Evolutionary conservation across 2,113 vertebrate species (phyloP), one percentile per base, ranked within the genome.

Genomic region (Mionectes macconnelli): DNA sequence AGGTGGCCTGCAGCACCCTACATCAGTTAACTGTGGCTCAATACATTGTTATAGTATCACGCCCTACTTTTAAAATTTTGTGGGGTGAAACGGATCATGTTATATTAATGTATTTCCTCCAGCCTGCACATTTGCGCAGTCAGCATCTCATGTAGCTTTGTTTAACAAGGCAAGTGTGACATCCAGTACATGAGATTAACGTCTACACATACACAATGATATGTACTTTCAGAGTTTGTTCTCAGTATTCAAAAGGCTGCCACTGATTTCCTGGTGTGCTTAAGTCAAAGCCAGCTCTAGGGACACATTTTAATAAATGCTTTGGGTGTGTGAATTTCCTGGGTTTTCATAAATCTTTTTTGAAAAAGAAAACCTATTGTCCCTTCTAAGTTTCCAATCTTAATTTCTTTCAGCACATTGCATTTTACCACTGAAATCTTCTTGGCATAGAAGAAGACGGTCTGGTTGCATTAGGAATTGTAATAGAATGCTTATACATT

Each of bases 311-410:
- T 73, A 79, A 64, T 76, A 79, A 94, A 53, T 2, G 50, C 67
- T 80, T 66, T 88, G 90, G 76, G 85, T 45, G 92, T 88, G 92
- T 91, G 76, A 44, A 42, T 95, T 96, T 96, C 92, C 87, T 86
- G 73, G 33, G 9, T 23, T 93, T 94, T 83, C 64, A 33, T 72
- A 80, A 78, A 40, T 60, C 55, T 77, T 76, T 88, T 35, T 80
- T 28, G 44, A 66, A 67, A 91, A 70, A 59, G 35, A 67, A 93
- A 94, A 57, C 67, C 52, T 44, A 49, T 94, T 94, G 87, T 94
- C 64, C 35, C 35, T 52, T 87, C 72, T 67, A 55, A 74, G 50
- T 88, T 93, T 88, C 39, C 35, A 55, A 3, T 40, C 63, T 63
- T 69, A 52, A 59, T 87, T 87, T 80, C 55, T 90, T 86, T 50